Percentiles rank a stretch among this genome's conserved stretches.
phyloP scores from a whole-genome alignment of 2,888 invertebrate genomes.

The Schizaphis graminum region DNA sequence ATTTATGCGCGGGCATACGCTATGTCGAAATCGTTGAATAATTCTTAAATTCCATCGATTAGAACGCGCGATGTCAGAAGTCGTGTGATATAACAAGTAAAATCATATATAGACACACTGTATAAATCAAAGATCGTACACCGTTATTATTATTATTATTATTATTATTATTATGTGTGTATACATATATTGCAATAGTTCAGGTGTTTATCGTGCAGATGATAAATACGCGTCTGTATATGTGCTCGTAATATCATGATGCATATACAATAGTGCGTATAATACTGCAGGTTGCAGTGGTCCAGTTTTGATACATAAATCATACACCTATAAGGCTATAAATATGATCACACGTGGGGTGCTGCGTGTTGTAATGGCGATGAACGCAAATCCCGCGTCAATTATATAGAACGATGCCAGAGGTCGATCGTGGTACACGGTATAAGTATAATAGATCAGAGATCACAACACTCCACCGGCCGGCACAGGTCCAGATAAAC shows the following conservation, averaged over 20 bases:
- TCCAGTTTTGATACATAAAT: not conserved
- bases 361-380: not conserved
- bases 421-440: not conserved
- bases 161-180: not conserved
- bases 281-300: not conserved
- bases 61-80: not conserved
- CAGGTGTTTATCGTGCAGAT: not conserved
- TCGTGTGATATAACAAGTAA: not conserved
- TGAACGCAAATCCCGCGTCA: not conserved
- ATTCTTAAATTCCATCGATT: not conserved
- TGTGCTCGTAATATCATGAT: not conserved
- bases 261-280: not conserved
- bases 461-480: not conserved
- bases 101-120: not conserved
- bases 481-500: slow-evolving; percentile 13
- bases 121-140: not conserved
- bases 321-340: not conserved
- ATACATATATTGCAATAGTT: not conserved
- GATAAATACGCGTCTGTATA: not conserved
- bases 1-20: slow-evolving; percentile 45
- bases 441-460: slow-evolving; percentile 8
- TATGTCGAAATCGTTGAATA: not conserved
- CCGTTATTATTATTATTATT: slow-evolving; percentile 2
- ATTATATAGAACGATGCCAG: not conserved
- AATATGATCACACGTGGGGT: not conserved